Evolutionary conservation across 2,888 invertebrate species (phyloP).

Genomic region (Tetheella fluctuosa): DNA sequence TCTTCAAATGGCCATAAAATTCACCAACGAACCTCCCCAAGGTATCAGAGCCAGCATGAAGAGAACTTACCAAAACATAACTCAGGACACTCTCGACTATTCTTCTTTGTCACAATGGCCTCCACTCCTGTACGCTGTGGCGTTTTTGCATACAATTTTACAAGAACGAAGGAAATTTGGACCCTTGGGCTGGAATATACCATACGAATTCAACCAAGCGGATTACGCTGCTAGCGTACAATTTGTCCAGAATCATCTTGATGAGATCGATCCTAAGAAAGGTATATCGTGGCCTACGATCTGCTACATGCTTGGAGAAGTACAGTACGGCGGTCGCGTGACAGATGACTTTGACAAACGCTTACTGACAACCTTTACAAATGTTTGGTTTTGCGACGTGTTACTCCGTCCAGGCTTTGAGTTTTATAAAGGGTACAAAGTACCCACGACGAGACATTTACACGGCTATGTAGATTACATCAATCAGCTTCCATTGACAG

Average conservation of each 20-base stretch:
- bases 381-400: conserved; percentile 97
- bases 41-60: conserved; percentile 96
- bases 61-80: conserved; percentile 94
- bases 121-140: conserved; percentile 95
- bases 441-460: conserved; percentile 92
- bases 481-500: conserved; percentile 91
- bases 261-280: conserved; percentile 98
- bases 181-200: conserved; percentile 98
- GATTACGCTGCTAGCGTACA: conserved; percentile 98
- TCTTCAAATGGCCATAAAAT: conserved; percentile 96
- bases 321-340: conserved; percentile 94
- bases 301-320: conserved; percentile 98
- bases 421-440: conserved; percentile 96
- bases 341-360: conserved; percentile 99
- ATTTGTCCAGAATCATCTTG: conserved; percentile 97
- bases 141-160: conserved; percentile 97
- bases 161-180: conserved; percentile 98
- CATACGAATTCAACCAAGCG: conserved; percentile 98
- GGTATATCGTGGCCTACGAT: conserved; percentile 99
- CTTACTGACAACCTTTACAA: conserved; percentile 95
- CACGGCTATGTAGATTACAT: conserved; percentile 93
- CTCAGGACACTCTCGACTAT: conserved; percentile 96
- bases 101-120: conserved; percentile 97
- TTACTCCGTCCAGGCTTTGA: conserved; percentile 94
- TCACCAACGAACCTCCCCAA: conserved; percentile 98